A percentile compares a stretch with the other conserved stretches of the same genome.
phyloP scores from a whole-genome alignment of 2,113 vertebrate species.

The Chionodraco myersi region DNA sequence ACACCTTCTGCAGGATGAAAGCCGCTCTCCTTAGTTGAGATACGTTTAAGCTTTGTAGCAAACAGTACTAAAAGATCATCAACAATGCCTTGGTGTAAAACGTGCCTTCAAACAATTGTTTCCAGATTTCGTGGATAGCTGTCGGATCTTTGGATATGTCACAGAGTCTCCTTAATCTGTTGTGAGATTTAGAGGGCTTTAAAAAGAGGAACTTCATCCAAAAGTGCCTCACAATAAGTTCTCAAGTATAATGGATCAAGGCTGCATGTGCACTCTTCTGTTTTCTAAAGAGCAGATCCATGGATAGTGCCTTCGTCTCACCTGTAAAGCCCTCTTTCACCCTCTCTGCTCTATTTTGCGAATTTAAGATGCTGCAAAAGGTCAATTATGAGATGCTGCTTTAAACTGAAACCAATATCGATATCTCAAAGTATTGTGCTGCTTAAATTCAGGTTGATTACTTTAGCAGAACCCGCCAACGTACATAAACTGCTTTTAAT shows the following conservation, averaged over 20 bases:
- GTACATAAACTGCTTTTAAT: background rate
- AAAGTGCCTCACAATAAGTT: conserved; percentile 8
- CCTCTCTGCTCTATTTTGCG: background rate
- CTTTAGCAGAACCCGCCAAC: background rate
- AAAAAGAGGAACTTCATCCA: conserved; percentile 27
- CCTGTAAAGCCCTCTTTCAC: background rate
- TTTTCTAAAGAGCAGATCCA: no score
- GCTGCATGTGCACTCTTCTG: conserved; percentile 11
- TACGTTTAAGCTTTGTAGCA: conserved; percentile 14
- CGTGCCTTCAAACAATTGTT: conserved; percentile 38
- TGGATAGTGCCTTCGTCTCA: background rate
- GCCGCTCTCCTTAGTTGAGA: no score
- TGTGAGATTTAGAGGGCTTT: conserved; percentile 34
- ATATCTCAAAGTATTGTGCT: background rate
- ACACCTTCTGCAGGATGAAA: conserved; percentile 1
- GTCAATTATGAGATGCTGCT: background rate
- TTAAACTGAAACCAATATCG: background rate
- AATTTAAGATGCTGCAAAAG: background rate
- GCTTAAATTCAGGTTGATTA: background rate
- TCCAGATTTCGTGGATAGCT: conserved; percentile 58
- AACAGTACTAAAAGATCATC: conserved; percentile 26
- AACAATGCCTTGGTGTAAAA: conserved; percentile 15
- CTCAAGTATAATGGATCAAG: background rate
- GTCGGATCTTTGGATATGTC: conserved; percentile 45
- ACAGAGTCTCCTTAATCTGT: conserved; percentile 35